phyloP scores from a whole-genome alignment of 2,113 vertebrate genomes.

The Psilopsiagon aurifrons region DNA sequence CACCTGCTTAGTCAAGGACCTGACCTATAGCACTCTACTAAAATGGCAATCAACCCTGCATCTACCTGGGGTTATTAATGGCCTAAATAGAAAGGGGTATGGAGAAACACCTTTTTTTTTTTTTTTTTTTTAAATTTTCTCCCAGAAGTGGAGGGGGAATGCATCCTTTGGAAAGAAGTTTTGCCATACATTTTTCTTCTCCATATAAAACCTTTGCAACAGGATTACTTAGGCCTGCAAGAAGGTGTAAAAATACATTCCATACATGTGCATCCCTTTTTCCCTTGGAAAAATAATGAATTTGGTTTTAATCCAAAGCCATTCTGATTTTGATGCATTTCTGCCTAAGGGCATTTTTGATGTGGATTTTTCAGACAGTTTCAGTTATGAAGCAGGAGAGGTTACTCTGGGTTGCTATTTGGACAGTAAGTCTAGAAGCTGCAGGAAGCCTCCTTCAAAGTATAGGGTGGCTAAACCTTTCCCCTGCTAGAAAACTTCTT shows the following conservation, averaged over 20 bases:
- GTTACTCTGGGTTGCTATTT: background rate
- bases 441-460: background rate
- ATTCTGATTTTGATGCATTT: background rate
- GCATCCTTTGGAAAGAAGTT: background rate
- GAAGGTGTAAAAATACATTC: background rate
- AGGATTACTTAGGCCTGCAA: background rate
- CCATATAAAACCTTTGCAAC: accelerated
- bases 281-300: background rate
- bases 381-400: background rate
- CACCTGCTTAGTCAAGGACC: background rate
- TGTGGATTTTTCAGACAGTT: background rate
- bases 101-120: background rate
- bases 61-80: background rate
- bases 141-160: background rate
- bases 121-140: too few relatives aligned
- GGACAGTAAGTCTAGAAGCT: background rate
- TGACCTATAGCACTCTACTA: background rate
- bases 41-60: background rate
- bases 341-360: background rate
- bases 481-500: background rate
- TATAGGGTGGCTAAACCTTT: background rate
- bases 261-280: background rate
- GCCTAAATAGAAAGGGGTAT: background rate
- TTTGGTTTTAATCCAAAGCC: background rate
- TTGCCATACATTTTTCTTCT: background rate